phyloP scores from a whole-genome alignment of 1,140 invertebrate species.

The Bombus consobrinus region DNA sequence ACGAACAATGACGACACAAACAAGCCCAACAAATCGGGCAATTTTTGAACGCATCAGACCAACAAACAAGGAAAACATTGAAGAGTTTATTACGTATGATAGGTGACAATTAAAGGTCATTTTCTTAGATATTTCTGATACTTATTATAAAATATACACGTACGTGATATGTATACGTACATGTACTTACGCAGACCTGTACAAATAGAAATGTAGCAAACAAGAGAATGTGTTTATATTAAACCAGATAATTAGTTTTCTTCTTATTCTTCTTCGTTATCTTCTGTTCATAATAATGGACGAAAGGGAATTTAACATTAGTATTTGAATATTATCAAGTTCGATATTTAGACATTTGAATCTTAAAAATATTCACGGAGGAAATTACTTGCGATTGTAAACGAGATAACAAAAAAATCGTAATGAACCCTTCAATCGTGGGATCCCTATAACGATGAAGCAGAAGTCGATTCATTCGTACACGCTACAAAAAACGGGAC shows the following conservation, averaged over 20 bases:
- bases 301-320: background rate
- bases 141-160: background rate
- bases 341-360: background rate
- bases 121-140: no score
- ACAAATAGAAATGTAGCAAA: background rate
- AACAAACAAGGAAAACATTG: slow-evolving; percentile 45
- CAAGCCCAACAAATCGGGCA: slow-evolving; percentile 64
- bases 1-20: slow-evolving; percentile 74
- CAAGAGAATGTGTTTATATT: background rate
- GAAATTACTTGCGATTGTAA: background rate
- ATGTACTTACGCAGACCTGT: background rate
- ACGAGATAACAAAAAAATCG: slow-evolving; percentile 1
- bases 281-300: background rate
- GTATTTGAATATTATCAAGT: no score
- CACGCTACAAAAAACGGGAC: slow-evolving; percentile 46
- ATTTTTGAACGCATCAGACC: slow-evolving; percentile 38
- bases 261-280: background rate
- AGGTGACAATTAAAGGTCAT: no score
- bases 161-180: background rate
- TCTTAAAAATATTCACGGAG: no score
- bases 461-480: slow-evolving; percentile 63
- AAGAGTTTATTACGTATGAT: slow-evolving; percentile 61
- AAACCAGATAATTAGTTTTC: background rate
- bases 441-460: slow-evolving; percentile 57
- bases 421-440: slow-evolving; percentile 68